Evolutionary conservation across 2,113 vertebrate genomes (phyloP).

Genomic region (Agelaius phoeniceus): DNA sequence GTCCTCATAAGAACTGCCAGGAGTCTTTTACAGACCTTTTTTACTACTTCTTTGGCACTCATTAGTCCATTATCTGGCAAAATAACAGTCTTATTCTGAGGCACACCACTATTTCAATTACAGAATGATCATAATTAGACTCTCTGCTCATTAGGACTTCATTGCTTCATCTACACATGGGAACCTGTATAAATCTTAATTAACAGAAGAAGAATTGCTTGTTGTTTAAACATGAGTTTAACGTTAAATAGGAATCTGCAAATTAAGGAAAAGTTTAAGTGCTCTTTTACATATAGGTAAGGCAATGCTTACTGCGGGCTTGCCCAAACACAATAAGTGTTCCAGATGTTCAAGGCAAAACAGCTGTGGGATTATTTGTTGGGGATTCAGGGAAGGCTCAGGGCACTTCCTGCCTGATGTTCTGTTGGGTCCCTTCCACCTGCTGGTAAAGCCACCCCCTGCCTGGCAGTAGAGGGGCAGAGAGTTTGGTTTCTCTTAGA

Average conservation of each 20-base stretch:
- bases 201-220: conserved; percentile 11
- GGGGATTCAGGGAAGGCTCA: not conserved
- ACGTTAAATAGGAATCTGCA: not conserved
- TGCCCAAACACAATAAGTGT: not conserved
- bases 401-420: not conserved
- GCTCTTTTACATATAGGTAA: not conserved
- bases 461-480: not conserved
- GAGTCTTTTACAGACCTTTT: not conserved
- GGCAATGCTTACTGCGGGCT: not conserved
- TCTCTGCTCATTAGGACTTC: conserved; percentile 30
- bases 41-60: not conserved
- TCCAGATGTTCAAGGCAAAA: not conserved
- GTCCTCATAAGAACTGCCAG: not conserved
- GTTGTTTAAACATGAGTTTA: conserved; percentile 27
- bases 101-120: conserved; percentile 39
- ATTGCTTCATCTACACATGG: not conserved
- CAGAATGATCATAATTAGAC: conserved; percentile 42
- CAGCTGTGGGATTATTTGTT: not conserved
- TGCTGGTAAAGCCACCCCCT: rapidly evolving
- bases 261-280: not conserved
- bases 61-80: conserved; percentile 16
- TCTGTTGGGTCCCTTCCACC: not conserved
- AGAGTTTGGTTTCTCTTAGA: not conserved
- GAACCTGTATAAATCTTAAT: conserved; percentile 48
- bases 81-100: not conserved